Evolutionary conservation across 2,797 vertebrate genomes (phyloP).

Genomic region (Sebastes baramenuke): DNA sequence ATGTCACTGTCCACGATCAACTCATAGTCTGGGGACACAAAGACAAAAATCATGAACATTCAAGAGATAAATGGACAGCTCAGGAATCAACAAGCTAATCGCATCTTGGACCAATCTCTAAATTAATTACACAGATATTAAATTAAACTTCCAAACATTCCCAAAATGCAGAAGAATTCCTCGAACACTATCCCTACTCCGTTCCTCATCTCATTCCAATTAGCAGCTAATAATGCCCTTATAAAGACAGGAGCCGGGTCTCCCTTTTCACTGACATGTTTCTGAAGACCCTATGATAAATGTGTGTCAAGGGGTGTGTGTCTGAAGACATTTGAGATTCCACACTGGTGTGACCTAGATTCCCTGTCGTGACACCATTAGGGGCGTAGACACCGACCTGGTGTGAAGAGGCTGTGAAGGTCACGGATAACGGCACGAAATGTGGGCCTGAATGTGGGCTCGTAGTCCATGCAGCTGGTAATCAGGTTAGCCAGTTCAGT

Average conservation of each 20-base stretch:
- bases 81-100: neutral
- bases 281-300: neutral
- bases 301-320: neutral
- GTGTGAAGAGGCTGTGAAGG: conserved; percentile 95
- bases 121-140: neutral
- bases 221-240: neutral
- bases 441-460: conserved; percentile 91
- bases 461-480: conserved; percentile 96
- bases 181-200: neutral
- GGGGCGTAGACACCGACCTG: conserved; percentile 80
- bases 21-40: conserved; percentile 88
- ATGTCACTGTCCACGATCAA: conserved; percentile 92
- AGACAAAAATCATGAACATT: neutral
- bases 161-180: neutral
- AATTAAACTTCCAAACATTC: neutral
- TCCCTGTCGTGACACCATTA: conserved; percentile 46
- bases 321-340: conserved; percentile 76
- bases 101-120: neutral
- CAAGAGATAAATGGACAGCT: neutral
- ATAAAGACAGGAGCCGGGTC: neutral
- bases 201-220: neutral
- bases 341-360: conserved; percentile 87
- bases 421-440: conserved; percentile 95
- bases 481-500: conserved; percentile 95
- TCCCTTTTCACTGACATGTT: neutral